Percentiles rank a stretch among this genome's conserved stretches.
These are phyloP conservation scores for Spodoptera picta DNA, from an alignment of 2,888 invertebrate species.

Conservation along the genomic window DNA sequence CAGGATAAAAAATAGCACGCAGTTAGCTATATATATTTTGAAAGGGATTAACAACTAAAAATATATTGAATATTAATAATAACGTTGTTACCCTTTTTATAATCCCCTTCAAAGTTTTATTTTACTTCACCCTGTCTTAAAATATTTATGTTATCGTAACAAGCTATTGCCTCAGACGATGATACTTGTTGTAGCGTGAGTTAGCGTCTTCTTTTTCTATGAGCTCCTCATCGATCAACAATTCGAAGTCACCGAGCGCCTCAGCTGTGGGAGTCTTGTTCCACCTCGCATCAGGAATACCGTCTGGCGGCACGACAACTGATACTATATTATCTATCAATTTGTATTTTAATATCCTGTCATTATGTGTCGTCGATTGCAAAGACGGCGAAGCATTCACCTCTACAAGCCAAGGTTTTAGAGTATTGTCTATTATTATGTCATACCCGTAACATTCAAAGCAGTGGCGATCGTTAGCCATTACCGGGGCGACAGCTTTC, in stretches of 20 bases:
- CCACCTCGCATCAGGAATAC: slow-evolving; percentile 96
- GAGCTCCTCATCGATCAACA: slow-evolving; percentile 95
- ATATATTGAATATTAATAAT: too few relatives aligned
- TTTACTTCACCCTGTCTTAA: not conserved
- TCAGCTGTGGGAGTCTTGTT: slow-evolving; percentile 93
- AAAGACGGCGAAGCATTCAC: slow-evolving; percentile 98
- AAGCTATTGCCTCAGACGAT: slow-evolving; percentile 58
- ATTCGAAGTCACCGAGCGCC: slow-evolving; percentile 94
- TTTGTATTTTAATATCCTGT: slow-evolving; percentile 97
- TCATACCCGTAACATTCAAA: slow-evolving; percentile 99
- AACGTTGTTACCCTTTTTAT: too few relatives aligned
- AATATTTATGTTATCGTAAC: not conserved
- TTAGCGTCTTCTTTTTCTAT: slow-evolving; percentile 90
- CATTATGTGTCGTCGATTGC: slow-evolving; percentile 97
- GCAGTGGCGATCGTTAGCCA: slow-evolving; percentile 97
- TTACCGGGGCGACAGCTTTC: slow-evolving; percentile 97
- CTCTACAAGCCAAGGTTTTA: slow-evolving; percentile 98
- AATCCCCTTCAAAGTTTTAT: too few relatives aligned
- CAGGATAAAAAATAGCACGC: too few relatives aligned
- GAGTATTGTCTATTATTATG: slow-evolving; percentile 97
- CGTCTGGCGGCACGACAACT: slow-evolving; percentile 96
- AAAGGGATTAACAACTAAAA: too few relatives aligned
- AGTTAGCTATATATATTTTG: too few relatives aligned
- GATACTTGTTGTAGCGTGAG: slow-evolving; percentile 67
- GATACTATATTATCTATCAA: slow-evolving; percentile 97